Conservation (phyloP, 1,140 invertebrate genomes). For the Maconellicoccus hirsutus region DNA sequence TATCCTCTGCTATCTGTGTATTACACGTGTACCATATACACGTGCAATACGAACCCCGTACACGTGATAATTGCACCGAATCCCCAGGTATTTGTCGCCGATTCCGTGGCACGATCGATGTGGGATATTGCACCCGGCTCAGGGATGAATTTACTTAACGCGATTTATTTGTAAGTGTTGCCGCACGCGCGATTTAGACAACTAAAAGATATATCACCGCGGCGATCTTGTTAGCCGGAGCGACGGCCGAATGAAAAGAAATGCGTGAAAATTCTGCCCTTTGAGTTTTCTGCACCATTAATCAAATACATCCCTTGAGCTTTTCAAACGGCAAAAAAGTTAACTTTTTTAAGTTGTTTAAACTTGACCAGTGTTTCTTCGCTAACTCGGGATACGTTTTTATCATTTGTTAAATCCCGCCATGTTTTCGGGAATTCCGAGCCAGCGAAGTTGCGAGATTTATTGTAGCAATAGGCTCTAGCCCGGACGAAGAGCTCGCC, state of each 20-base stretch:
- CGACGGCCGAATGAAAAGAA: neutral
- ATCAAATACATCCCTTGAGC: conserved; percentile 3
- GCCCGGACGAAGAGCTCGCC: no score
- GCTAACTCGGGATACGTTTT: neutral
- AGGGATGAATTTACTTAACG: neutral
- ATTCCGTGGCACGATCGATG: no score
- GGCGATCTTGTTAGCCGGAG: neutral
- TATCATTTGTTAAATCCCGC: conserved; percentile 2
- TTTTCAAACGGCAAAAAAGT: neutral
- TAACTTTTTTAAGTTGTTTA: conserved; percentile 5
- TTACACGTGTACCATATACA: no score
- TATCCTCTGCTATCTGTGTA: no score
- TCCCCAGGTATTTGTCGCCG: no score
- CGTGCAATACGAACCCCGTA: no score
- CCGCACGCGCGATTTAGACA: neutral
- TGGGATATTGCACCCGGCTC: no score
- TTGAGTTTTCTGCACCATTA: conserved; percentile 3
- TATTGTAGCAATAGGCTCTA: no score
- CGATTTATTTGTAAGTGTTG: neutral
- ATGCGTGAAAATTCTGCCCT: neutral
- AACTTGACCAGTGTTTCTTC: neutral
- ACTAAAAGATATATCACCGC: neutral
- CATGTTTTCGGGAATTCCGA: no score
- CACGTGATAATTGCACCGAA: no score
- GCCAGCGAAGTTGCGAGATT: no score